Evolutionary conservation across 2,888 invertebrate genomes (phyloP).

Genomic region (Dilophus febrilis): DNA sequence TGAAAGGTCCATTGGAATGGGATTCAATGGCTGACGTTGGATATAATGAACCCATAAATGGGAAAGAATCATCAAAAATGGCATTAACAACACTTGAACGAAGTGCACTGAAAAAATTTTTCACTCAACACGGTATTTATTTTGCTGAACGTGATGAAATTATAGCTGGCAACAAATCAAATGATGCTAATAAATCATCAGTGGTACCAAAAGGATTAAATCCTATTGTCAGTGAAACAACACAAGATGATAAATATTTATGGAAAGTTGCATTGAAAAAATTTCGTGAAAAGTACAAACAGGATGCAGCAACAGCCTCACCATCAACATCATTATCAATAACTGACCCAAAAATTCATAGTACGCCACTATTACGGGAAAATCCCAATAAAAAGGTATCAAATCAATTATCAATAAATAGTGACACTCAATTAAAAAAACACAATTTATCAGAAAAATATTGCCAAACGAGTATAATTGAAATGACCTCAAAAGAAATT

Average conservation of each 20-base stretch:
- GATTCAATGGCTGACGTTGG: slow-evolving; percentile 78
- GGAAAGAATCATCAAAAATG: slow-evolving; percentile 25
- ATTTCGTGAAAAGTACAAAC: slow-evolving; percentile 2
- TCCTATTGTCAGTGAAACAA: not conserved
- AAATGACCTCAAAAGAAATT: slow-evolving; percentile 1
- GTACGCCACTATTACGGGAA: slow-evolving; percentile 2
- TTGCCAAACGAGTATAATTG: slow-evolving; percentile 4
- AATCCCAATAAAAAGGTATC: too few species aligned
- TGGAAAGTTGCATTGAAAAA: slow-evolving; percentile 1
- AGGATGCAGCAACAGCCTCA: not conserved
- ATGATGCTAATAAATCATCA: not conserved
- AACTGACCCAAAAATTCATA: slow-evolving; percentile 2
- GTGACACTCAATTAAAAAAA: not conserved
- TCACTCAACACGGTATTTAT: slow-evolving; percentile 12
- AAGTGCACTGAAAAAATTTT: slow-evolving; percentile 21
- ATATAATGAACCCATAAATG: slow-evolving; percentile 42
- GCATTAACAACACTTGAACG: slow-evolving; percentile 20
- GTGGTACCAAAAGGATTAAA: not conserved
- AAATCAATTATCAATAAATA: too few species aligned
- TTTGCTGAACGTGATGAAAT: slow-evolving; percentile 2
- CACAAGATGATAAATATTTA: not conserved
- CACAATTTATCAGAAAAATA: not conserved
- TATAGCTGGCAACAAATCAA: not conserved
- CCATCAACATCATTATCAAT: not conserved
- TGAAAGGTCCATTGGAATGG: slow-evolving; percentile 60